These are phyloP conservation scores for Antheraea mylitta DNA, from an alignment of 1,140 invertebrate species.

Conservation along the genomic window DNA sequence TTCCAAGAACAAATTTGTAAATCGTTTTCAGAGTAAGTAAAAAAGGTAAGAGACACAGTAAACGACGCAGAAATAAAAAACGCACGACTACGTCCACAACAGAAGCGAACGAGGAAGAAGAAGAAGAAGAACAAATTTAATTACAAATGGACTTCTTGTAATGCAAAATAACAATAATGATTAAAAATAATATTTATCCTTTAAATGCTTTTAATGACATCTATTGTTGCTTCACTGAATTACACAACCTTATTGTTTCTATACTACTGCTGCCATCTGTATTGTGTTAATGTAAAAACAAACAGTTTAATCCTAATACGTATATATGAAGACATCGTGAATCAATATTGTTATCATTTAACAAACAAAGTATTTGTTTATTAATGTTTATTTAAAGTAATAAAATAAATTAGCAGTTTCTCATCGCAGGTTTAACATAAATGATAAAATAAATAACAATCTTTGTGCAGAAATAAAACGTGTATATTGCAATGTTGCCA, in stretches of 20 bases:
- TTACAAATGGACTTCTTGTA: background rate
- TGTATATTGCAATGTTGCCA: background rate
- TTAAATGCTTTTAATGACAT: conserved; percentile 8
- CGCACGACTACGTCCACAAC: conserved; percentile 40
- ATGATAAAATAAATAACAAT: too few species aligned
- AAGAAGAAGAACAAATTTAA: conserved; percentile 28
- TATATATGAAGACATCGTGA: too few species aligned
- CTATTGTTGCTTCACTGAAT: conserved; percentile 13
- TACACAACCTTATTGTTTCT: background rate
- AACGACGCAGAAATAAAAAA: conserved; percentile 40
- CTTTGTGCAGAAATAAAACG: background rate
- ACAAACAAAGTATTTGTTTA: too few species aligned
- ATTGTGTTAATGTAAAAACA: background rate
- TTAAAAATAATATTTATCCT: background rate
- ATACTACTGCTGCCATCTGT: background rate
- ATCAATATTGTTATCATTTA: too few species aligned
- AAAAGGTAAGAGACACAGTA: conserved; percentile 42
- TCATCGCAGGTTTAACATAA: background rate
- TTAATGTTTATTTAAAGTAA: background rate
- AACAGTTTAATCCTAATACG: background rate
- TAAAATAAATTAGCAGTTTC: background rate
- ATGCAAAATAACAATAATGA: background rate
- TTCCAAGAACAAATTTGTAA: too few species aligned
- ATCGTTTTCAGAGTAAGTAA: conserved; percentile 27
- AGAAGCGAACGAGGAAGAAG: conserved; percentile 42